These are phyloP conservation scores for Phoebastria nigripes DNA, from an alignment of 2,797 vertebrate genomes.

Conservation along the genomic window DNA sequence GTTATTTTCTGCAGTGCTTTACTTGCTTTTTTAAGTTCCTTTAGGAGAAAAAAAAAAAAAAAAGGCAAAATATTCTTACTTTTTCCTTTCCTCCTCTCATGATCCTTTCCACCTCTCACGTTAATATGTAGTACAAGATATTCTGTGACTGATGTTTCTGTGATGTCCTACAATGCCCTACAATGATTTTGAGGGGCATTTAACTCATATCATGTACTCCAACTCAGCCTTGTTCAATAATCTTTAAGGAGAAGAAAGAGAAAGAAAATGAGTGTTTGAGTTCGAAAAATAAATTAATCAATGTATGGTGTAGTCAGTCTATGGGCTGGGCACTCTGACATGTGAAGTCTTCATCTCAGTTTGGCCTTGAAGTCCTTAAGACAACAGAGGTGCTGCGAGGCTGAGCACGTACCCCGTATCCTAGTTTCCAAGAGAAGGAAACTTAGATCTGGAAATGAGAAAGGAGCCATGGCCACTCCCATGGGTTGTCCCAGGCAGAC, in stretches of 20 bases:
- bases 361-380: not conserved
- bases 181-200: not conserved
- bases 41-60: not conserved
- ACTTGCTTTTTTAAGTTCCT: not conserved
- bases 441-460: not conserved
- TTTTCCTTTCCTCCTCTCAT: not conserved
- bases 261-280: not conserved
- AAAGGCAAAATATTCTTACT: not conserved
- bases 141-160: not conserved
- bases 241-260: not conserved
- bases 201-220: not conserved
- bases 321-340: not conserved
- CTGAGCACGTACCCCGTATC: accelerated
- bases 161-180: not conserved
- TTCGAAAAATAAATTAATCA: not conserved
- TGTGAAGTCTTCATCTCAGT: not conserved
- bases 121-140: not conserved
- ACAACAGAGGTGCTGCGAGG: not conserved
- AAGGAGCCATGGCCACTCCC: not conserved
- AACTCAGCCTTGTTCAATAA: not conserved
- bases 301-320: not conserved
- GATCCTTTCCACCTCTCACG: not conserved
- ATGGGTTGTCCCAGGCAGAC: not conserved
- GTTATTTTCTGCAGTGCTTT: slow-evolving; percentile 23
- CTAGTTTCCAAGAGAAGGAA: not conserved